Evolutionary conservation across 2,797 vertebrate species (phyloP), one percentile per base, ranked within the genome.

Genomic region (Sebastes minor): DNA sequence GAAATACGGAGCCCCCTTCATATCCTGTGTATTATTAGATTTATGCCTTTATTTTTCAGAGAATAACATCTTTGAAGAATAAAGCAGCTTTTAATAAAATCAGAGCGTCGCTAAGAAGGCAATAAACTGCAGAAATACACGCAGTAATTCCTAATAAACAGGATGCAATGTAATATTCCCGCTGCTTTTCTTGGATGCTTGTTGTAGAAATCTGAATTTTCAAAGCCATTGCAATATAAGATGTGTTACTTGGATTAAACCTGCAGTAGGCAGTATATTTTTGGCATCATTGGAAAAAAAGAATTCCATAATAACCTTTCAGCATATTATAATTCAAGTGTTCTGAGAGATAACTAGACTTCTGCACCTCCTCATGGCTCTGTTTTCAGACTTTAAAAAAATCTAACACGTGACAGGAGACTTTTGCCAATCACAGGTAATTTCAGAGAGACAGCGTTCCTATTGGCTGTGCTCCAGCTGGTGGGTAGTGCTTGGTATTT

Each of bases 1-100:
- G 38, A 84, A 89, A 84, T 81, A 82, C 18, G 74, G 73, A 87
- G 71, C 59, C 81, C 67, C 67, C 57, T 82, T 93, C 91, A 92
- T 92, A 88, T 94, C 93, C 90, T 90, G 91, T 68, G 59, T 70
- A 74, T 87, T 91, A 92, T 93, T 91, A 84, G 74, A 88, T 88
- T 84, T 87, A 62, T 82, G 57, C 52, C 64, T 80, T 93, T 86
- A 59, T 88, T 92, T 52, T 62, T 68, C 32, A 64, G 65, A 74
- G 61, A 80, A 72, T 74, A 84, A 88, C 80, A 76, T 81, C 64
- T 81, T 77, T 63, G 70, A 88, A 84, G 80, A 73, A 77, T 71
- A 63, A 88, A 83, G 52, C 30, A 85, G 76, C 76, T 89, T 92
- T 91, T 90, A 87, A 92, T 92, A 84, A 91, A 86, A 83, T 66